Evolutionary conservation across 2,113 vertebrate species (phyloP).

Genomic region (Strix uralensis): DNA sequence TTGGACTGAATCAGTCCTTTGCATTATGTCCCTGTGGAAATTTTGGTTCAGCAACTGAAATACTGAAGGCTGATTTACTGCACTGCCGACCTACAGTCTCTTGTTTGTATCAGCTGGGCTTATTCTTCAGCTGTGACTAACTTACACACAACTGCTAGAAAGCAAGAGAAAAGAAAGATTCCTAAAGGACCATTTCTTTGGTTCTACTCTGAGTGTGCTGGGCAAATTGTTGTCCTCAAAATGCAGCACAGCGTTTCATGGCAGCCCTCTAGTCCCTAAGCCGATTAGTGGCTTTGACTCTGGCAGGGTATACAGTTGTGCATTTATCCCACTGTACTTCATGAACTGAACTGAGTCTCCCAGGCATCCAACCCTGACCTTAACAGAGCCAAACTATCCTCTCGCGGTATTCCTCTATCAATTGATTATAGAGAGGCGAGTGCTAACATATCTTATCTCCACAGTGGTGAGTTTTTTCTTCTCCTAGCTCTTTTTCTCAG

Average conservation of each 20-base stretch:
- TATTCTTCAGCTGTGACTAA: background rate
- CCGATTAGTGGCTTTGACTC: background rate
- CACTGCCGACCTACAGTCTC: background rate
- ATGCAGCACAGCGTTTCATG: background rate
- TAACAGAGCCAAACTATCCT: background rate
- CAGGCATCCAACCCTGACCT: background rate
- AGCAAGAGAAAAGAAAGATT: background rate
- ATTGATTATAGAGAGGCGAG: background rate
- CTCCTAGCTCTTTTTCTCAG: background rate
- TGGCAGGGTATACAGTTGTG: background rate
- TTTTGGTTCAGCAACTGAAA: background rate
- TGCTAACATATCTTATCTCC: background rate
- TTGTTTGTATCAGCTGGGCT: background rate
- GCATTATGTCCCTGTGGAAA: fast-evolving
- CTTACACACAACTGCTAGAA: background rate
- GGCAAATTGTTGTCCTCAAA: background rate
- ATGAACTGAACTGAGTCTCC: background rate
- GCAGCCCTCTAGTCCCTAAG: background rate
- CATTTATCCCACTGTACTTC: background rate
- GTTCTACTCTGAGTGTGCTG: background rate
- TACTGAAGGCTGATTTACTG: background rate
- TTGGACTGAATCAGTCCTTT: background rate
- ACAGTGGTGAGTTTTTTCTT: background rate
- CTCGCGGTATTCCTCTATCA: fast-evolving
- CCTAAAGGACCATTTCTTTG: background rate